Base-by-base conservation (phyloP, 2,888 invertebrate species). In the Anoplius nigerrimus region DNA sequence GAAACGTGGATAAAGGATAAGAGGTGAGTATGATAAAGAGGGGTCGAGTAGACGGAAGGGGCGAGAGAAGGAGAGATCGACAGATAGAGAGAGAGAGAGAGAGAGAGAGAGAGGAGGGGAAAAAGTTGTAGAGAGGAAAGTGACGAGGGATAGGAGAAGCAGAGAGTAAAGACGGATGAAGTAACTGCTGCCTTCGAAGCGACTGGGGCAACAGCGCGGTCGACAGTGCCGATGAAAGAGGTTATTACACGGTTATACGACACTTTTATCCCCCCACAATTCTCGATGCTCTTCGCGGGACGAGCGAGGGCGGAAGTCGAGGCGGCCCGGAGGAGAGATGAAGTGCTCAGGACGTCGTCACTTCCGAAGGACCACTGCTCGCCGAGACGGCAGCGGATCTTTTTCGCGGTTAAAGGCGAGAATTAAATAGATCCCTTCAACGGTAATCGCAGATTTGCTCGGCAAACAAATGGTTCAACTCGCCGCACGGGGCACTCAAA, bases 221-320 rank as follows among this genome's bases (percentile, higher is more conserved):
- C 61, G 42, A 48, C 48, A 48, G 57, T 58, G 66, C 58, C 59
- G 62, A 67, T 69, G 65, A 54, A 27, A 52, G 63, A 75, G 57
- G 59, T 71, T 71, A 69, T 78, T 75, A 76, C 65, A 64, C 20
- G 67, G 68, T 78, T 76, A 76, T 71, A 74, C 62, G 65, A 69
- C 66, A 75, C 69, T 76, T 76, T 76, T 69, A 76, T 62, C 67
- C 52, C 34, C 64, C 18, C 48, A 48, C 48, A 15, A 16, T 8
- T 48, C 48, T n/a, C 48, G 16, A 48, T 48, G 48, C 48, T 48
- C 16, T 48, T 18, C 48, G 11, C 4, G 34, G 34, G 6, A 11
- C 48, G 18, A 48, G 18, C 11, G 16, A 2, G 13, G 48, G 48
- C 18, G n/a, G 48, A 48, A 48, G 48, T n/a, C 34, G 48, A 48